Base-by-base conservation (phyloP, 2,888 invertebrate genomes). In the Schizotus pectinicornis region DNA sequence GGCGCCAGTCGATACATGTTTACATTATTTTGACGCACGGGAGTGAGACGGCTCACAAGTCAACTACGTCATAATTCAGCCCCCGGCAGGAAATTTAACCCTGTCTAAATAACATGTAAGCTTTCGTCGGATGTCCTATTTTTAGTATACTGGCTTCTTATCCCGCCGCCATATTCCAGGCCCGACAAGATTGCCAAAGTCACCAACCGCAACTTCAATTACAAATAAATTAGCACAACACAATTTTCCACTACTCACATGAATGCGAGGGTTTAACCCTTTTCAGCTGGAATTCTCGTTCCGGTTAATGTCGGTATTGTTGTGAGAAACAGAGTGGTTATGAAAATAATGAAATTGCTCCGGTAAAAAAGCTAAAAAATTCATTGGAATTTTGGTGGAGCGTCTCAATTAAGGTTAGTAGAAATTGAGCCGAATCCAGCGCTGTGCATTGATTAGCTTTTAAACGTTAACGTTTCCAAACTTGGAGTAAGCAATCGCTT, bases 11-110 rank as follows among this genome's bases (percentile, higher is more conserved):
- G 55, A 59, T 59, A 55, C 50, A 55, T 55, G 55, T 59, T 59
- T 59, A 55, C 59, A 59, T 59, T 59, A 59, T 55, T 59, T 59
- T 51, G 59, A 59, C 51, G 59, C 55, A 59, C 35, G 46, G 54
- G 51, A 41, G 54, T 54, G 59, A 59, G 46, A 55, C 59, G 50
- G 33, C 54, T 59, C 59, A 39, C 55, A 59, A 59, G 50, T 59
- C 55, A 59, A 47, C 55, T 51, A 59, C 59, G 59, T 55, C 55
- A 59, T 59, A 59, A 59, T 59, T 59, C 59, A 55, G 34, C 55
- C 55, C 51, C 55, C 33, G 30, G 51, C 50, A 59, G 55, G 49
- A 55, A 59, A 59, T 55, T 55, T 47, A 55, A 59, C 46, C 59
- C 55, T 41, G 50, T 46, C 50, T 51, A 55, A 59, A 55, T 55